These are phyloP conservation scores for Lissocephala sabroskyi DNA, from an alignment of 2,888 invertebrate genomes.

Conservation along the genomic window DNA sequence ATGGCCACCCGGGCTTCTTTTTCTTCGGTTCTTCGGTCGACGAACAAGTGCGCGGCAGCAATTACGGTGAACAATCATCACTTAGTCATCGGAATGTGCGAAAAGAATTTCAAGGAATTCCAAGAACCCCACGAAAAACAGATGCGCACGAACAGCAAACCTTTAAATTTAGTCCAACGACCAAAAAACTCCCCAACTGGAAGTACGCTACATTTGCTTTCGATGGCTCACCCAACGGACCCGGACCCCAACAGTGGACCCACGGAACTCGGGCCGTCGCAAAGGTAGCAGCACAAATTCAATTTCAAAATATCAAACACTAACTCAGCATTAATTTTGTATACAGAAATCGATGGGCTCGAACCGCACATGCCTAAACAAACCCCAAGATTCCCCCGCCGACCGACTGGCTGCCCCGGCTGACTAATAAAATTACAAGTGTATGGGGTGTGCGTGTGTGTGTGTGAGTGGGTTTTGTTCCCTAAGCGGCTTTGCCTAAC, in stretches of 20 bases:
- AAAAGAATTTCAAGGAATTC: no score
- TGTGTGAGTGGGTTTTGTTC: neutral
- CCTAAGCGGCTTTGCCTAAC: conserved; percentile 40
- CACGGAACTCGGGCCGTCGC: conserved; percentile 4
- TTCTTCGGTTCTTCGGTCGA: conserved; percentile 54
- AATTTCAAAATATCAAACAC: conserved; percentile 16
- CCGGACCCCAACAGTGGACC: no score
- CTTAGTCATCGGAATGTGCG: neutral
- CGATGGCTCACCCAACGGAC: no score
- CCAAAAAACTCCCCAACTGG: neutral
- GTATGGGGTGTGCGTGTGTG: neutral
- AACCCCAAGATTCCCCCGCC: neutral
- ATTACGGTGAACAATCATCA: conserved; percentile 53
- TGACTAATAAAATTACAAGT: conserved; percentile 27
- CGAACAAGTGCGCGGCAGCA: conserved; percentile 55
- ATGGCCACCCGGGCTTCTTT: no score
- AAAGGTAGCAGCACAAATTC: conserved; percentile 10
- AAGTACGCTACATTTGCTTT: no score
- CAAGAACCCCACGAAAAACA: no score
- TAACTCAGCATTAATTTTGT: conserved; percentile 33
- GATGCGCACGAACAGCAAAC: no score
- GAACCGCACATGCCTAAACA: conserved; percentile 9
- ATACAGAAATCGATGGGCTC: conserved; percentile 8
- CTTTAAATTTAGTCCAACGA: no score
- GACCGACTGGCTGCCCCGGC: neutral